Evolutionary conservation across 2,113 vertebrate genomes (phyloP).

Genomic region (Daubentonia madagascariensis): DNA sequence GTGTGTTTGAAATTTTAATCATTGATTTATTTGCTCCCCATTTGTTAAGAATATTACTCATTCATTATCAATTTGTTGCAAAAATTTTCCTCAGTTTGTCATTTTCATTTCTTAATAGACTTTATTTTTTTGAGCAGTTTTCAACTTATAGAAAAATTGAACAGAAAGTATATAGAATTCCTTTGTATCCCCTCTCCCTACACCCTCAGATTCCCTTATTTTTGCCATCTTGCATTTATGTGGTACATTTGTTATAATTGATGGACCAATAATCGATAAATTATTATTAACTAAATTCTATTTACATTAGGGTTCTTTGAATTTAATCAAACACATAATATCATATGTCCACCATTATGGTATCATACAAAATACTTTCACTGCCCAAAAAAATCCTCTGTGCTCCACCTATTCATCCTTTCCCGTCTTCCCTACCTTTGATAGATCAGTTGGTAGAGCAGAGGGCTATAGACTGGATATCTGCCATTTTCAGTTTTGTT

Average conservation of each 20-base stretch:
- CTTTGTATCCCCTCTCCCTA: background rate
- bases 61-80: background rate
- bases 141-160: background rate
- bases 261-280: background rate
- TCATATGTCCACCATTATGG: background rate
- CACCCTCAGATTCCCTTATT: background rate
- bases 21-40: background rate
- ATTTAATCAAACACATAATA: background rate
- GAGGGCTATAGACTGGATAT: background rate
- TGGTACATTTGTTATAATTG: background rate
- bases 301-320: background rate
- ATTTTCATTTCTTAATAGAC: background rate
- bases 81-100: background rate
- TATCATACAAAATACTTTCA: background rate
- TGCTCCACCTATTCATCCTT: no score
- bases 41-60: background rate
- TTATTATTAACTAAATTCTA: background rate
- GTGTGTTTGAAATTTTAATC: background rate
- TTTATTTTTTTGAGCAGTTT: background rate
- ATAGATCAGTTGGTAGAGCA: background rate
- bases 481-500: background rate
- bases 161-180: background rate
- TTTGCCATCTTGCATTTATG: background rate
- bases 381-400: background rate
- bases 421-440: rapidly evolving